Evolutionary conservation across 64 coral and sea anemone genomes (phyloP), one percentile per base, ranked within the genome.

Genomic region (Orbicella faveolata): DNA sequence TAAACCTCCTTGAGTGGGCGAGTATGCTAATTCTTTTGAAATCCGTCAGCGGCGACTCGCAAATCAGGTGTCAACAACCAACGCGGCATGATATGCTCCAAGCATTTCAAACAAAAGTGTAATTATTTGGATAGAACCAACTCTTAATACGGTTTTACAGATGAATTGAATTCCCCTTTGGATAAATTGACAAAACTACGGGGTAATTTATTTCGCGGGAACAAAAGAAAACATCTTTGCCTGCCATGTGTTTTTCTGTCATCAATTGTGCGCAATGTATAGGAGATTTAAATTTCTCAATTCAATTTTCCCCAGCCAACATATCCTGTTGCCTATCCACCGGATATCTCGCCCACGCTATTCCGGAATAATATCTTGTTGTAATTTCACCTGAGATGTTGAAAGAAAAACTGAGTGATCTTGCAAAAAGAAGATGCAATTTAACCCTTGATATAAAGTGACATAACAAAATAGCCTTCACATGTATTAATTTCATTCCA

Each of bases 1-100:
- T 78, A 78, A 78, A 44, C 75, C 36, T 52, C 44, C 9, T 52
- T 21, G 33, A 79, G 19, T 69, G 37, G 23, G 36, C 21, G 12
- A 14, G 41, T 73, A 85, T 85, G 82, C 82, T 73, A 85, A 85
- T 85, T 85, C 65, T 26, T 69, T 52, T 52, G 64, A 85, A 73
- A 70, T 70, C 67, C 21, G 72, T 85, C 82, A 85, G 52, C 36
- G 68, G n/a, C 36, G 62, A 81, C 34, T 64, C 37, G 35, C 63
- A 21, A 69, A 72, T 63, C 1, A 81, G 59, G 55, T 36, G 25
- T 72, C 64, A 72, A 72, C 14, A 21, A 1, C 21, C 8, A 18
- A 39, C 63, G 23, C 23, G 37, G 20, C 82, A 21, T 44, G 39
- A 16, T 36, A 67, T 25, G 21, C 21, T 5, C 63, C 65, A 85